Percentiles rank a stretch among this genome's conserved stretches.
Conservation (phyloP, 2,888 invertebrate species). For the Tanytarsus gracilentus region DNA sequence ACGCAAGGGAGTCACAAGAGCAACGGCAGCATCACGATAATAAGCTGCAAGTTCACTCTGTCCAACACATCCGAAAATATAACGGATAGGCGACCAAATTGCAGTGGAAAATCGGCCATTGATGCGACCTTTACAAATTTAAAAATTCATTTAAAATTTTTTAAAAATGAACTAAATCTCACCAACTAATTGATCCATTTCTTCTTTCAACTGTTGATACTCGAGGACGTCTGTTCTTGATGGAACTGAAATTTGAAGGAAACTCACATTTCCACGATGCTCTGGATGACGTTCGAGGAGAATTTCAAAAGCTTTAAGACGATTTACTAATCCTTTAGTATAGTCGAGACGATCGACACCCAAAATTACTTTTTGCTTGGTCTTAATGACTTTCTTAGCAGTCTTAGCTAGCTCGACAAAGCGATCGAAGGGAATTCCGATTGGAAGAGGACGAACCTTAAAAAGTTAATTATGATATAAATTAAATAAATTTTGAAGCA, state of each 20-base stretch:
- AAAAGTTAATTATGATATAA: no score
- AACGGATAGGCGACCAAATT: slow-evolving; percentile 82
- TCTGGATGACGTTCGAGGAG: slow-evolving; percentile 75
- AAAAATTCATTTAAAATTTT: neutral
- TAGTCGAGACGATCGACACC: slow-evolving; percentile 86
- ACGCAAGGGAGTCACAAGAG: slow-evolving; percentile 75
- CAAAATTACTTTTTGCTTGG: slow-evolving; percentile 70
- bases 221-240: slow-evolving; percentile 84
- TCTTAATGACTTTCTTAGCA: slow-evolving; percentile 57
- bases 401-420: slow-evolving; percentile 72
- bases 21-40: slow-evolving; percentile 78
- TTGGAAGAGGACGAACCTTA: slow-evolving; percentile 67
- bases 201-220: slow-evolving; percentile 81
- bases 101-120: slow-evolving; percentile 84
- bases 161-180: slow-evolving; percentile 31
- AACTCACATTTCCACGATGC: slow-evolving; percentile 68
- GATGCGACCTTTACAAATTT: slow-evolving; percentile 48
- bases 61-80: slow-evolving; percentile 79
- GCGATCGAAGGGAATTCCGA: slow-evolving; percentile 80
- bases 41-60: slow-evolving; percentile 80
- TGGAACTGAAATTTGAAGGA: slow-evolving; percentile 80
- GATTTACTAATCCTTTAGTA: slow-evolving; percentile 80
- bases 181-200: slow-evolving; percentile 82
- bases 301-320: slow-evolving; percentile 72
- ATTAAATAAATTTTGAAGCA: no score